A percentile compares a stretch with the other conserved stretches of the same genome.
Evolutionary conservation across 2,797 vertebrate species (phyloP).

Genomic region (Oophaga sylvatica): DNA sequence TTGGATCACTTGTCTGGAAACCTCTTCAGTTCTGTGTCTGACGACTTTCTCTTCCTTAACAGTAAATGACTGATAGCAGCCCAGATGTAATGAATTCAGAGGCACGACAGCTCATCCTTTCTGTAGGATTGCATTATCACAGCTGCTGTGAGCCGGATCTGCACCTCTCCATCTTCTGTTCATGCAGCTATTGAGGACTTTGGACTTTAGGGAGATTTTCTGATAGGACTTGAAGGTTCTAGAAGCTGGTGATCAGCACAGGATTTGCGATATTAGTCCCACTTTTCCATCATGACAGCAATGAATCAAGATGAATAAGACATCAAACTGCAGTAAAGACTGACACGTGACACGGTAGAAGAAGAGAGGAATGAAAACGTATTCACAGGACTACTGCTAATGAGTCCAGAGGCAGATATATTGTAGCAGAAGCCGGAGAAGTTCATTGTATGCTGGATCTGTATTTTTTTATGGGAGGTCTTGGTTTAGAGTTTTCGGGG

Average conservation of each 20-base stretch:
- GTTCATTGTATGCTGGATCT: no score
- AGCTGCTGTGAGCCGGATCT: neutral
- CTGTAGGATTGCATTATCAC: neutral
- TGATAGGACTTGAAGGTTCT: neutral
- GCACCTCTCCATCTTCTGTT: neutral
- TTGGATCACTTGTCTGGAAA: neutral
- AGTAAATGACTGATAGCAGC: neutral
- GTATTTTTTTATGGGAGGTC: no score
- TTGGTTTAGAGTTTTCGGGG: no score
- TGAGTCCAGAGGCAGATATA: no score
- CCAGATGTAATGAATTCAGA: neutral
- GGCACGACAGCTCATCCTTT: constrained; percentile 5
- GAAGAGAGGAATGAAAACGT: neutral
- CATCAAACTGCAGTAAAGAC: neutral
- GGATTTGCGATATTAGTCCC: neutral
- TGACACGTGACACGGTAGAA: neutral
- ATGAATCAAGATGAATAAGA: neutral
- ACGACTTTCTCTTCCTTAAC: neutral
- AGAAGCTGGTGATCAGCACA: neutral
- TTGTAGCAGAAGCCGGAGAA: no score
- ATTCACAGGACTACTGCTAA: no score
- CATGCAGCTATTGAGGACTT: neutral
- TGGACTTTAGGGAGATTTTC: neutral
- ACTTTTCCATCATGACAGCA: neutral
- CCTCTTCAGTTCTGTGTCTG: constrained; percentile 3